Conservation (phyloP, 2,888 invertebrate genomes). For the Bellardia pandia region DNA sequence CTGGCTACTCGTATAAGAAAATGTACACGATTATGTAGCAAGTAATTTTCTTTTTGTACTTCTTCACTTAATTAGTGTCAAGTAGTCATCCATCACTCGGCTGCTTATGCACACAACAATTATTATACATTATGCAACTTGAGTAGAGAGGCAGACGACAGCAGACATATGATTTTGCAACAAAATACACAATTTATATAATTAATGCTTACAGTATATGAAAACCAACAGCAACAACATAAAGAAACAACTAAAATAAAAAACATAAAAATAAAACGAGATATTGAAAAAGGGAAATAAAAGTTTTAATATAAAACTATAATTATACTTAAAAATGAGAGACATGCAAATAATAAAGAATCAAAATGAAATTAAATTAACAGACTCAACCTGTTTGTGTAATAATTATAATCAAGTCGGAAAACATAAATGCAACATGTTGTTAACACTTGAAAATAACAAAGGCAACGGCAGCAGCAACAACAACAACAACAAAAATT, state of each 20-base stretch:
- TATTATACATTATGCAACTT: constrained; percentile 74
- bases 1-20: neutral
- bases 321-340: neutral
- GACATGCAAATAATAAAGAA: constrained; percentile 15
- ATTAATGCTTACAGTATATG: constrained; percentile 59
- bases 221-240: constrained; percentile 57
- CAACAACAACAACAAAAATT: constrained; percentile 72
- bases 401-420: constrained; percentile 60
- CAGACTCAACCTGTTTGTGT: constrained; percentile 53
- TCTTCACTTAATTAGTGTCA: constrained; percentile 82
- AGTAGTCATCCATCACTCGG: constrained; percentile 75
- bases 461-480: neutral
- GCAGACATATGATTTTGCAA: constrained; percentile 68
- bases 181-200: constrained; percentile 62
- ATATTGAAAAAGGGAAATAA: constrained; percentile 7
- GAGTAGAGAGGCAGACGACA: constrained; percentile 57
- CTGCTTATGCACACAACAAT: constrained; percentile 60
- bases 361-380: constrained; percentile 1
- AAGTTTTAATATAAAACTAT: neutral
- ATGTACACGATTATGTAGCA: neutral
- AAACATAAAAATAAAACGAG: no score
- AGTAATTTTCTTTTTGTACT: constrained; percentile 46
- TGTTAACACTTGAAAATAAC: constrained; percentile 62
- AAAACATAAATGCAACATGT: constrained; percentile 72
- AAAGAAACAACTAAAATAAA: constrained; percentile 46